Conservation (phyloP, 2,888 invertebrate genomes). For the Piscicola geometra region DNA sequence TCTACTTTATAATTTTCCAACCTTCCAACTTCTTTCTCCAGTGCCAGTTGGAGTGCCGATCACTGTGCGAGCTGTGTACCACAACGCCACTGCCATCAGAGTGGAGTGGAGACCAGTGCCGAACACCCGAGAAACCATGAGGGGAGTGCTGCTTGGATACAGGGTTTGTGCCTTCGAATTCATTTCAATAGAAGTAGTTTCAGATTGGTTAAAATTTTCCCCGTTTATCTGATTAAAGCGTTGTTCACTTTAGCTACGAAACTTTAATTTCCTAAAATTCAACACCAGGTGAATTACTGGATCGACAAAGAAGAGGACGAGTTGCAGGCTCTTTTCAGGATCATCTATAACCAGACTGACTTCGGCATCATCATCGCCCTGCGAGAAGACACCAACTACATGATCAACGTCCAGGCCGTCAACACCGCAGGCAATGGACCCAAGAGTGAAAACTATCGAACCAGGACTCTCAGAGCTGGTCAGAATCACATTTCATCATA, state of each 20-base stretch:
- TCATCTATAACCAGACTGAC: slow-evolving; percentile 61
- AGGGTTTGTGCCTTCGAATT: slow-evolving; percentile 39
- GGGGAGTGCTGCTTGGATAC: slow-evolving; percentile 86
- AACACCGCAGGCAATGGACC: slow-evolving; percentile 93
- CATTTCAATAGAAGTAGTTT: too few species aligned
- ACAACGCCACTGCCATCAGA: slow-evolving; percentile 86
- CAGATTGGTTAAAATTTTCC: too few species aligned
- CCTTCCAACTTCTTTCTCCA: slow-evolving; percentile 30
- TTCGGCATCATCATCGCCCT: slow-evolving; percentile 88
- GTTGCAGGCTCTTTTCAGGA: slow-evolving; percentile 41
- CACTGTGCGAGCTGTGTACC: slow-evolving; percentile 48
- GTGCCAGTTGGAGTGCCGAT: slow-evolving; percentile 42
- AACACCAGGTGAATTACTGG: slow-evolving; percentile 44
- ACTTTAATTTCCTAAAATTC: too few species aligned
- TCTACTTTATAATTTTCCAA: too few species aligned
- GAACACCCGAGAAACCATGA: slow-evolving; percentile 63
- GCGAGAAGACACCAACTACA: slow-evolving; percentile 85
- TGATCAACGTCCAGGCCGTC: slow-evolving; percentile 79
- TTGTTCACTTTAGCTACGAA: too few species aligned
- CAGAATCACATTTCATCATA: too few species aligned
- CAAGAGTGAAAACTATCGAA: slow-evolving; percentile 80
- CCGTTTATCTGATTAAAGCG: too few species aligned
- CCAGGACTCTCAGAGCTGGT: slow-evolving; percentile 52
- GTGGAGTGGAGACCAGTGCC: slow-evolving; percentile 84
- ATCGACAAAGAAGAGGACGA: slow-evolving; percentile 41